Base-by-base conservation (phyloP, 2,113 vertebrate genomes). In the Mesitornis unicolor region DNA sequence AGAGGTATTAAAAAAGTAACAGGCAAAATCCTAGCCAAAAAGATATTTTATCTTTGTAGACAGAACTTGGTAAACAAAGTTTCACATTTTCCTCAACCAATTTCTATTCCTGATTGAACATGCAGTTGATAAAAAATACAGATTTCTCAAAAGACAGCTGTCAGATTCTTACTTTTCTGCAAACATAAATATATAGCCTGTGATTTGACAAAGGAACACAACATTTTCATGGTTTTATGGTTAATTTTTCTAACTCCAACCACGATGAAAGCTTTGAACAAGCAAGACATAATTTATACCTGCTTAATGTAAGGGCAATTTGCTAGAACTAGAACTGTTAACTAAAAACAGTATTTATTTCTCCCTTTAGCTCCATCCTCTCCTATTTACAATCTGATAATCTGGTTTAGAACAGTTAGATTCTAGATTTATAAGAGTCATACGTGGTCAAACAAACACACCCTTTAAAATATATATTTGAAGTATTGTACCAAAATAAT, bases 401-500 rank as follows among this genome's bases (percentile, higher is more conserved):
- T 87, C 82, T 85, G 43, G 26, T 83, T 91, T 81, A 69, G 86
- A 96, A 90, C 31, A 93, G 35, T 80, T 83, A 93, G 6, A 10
- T 79, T 89, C 79, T 24, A 92, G 47, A 91, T 68, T 82, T 90
- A 33, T 65, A 82, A 51, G 74, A 87, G 53, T 87, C 36, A 59
- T 28, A 86, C 48, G 54, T 68, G 35, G 74, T 85, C 79, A 90
- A 90, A 96, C 47, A 86, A 96, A 91, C 48, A 67, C 2, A 0
- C 7, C 61, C 54, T 92, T 96, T 70, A 80, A 91, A 96, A 96
- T 8, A 91, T 16, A 16, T 87, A 83, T 89, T 94, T 96, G 77
- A 96, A 97, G 54, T 67, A 88, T 92, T 89, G 77, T 92, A 87
- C 93, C 93, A 95, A 94, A 96, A 96, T 95, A 96, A 84, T 90